These are phyloP conservation scores for Cotesia vestalis DNA, from an alignment of 1,140 invertebrate genomes.

Conservation along the genomic window DNA sequence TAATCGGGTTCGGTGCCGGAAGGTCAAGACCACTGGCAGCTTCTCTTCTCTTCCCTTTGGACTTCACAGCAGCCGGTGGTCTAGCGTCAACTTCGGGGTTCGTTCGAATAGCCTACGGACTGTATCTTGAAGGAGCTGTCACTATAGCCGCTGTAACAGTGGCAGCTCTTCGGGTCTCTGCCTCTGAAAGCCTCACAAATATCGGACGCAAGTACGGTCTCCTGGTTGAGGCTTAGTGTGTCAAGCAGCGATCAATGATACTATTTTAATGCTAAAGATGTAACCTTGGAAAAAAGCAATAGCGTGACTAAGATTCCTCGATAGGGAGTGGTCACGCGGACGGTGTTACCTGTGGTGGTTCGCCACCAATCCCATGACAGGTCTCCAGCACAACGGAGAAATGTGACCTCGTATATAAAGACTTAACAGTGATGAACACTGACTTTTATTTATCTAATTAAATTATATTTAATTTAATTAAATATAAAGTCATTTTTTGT, in stretches of 20 bases:
- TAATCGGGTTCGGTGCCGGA: constrained; percentile 70
- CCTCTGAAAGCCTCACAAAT: constrained; percentile 68
- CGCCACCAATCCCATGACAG: too few species aligned
- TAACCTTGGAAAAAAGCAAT: constrained; percentile 21
- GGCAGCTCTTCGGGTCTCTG: constrained; percentile 69
- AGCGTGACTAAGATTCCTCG: constrained; percentile 15
- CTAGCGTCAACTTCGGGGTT: constrained; percentile 70
- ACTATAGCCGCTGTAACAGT: constrained; percentile 70
- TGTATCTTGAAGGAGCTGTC: constrained; percentile 76
- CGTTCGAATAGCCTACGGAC: constrained; percentile 71
- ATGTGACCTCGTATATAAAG: too few species aligned
- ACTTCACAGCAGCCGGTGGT: constrained; percentile 75
- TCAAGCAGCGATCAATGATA: constrained; percentile 24
- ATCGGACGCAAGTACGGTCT: constrained; percentile 68
- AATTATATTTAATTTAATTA: too few species aligned
- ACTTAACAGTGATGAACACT: too few species aligned
- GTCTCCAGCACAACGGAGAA: too few species aligned
- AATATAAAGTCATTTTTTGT: too few species aligned
- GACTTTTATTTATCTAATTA: too few species aligned
- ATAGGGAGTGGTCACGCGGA: too few species aligned
- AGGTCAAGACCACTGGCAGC: constrained; percentile 66
- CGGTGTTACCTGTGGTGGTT: too few species aligned
- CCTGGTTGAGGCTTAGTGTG: constrained; percentile 62
- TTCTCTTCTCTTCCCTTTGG: constrained; percentile 73
- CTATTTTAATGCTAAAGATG: constrained; percentile 1